A percentile compares a stretch with the other conserved stretches of the same genome.
Conservation (phyloP, 2,797 vertebrate genomes). For the Borostomias antarcticus region DNA sequence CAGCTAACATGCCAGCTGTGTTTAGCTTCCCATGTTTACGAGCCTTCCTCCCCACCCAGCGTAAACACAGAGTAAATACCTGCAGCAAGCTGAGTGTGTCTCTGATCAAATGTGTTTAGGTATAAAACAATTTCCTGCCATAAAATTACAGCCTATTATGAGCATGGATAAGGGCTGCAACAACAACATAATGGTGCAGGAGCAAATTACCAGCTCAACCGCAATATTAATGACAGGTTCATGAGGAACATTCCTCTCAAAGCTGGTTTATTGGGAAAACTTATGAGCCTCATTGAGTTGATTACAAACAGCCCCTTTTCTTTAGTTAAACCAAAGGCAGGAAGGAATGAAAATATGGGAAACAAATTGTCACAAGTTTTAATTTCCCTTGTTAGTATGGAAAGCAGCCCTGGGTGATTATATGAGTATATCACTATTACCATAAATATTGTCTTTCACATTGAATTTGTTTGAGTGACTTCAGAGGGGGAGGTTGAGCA, state of each 20-base stretch:
- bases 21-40: conserved; percentile 21
- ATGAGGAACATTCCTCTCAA: conserved; percentile 66
- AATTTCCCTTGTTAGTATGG: conserved; percentile 82
- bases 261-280: conserved; percentile 59
- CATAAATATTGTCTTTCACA: conserved; percentile 84
- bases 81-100: conserved; percentile 36
- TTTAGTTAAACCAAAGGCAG: conserved; percentile 61
- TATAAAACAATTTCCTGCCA: conserved; percentile 73
- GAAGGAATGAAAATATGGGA: conserved; percentile 58
- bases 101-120: conserved; percentile 63
- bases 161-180: conserved; percentile 62
- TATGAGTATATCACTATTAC: conserved; percentile 83
- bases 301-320: conserved; percentile 71
- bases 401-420: conserved; percentile 84
- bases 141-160: conserved; percentile 76
- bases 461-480: conserved; percentile 79
- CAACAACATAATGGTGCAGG: conserved; percentile 69
- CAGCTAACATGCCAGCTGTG: too few species aligned
- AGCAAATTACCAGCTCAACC: conserved; percentile 71
- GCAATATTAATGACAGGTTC: conserved; percentile 77
- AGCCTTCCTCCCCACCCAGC: too few species aligned
- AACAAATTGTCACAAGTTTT: conserved; percentile 74
- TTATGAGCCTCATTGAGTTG: conserved; percentile 70
- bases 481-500: conserved; percentile 50
- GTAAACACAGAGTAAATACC: conserved; percentile 47